These are phyloP conservation scores for Capromys pilorides DNA, from an alignment of 2,797 vertebrate genomes.

Conservation along the genomic window DNA sequence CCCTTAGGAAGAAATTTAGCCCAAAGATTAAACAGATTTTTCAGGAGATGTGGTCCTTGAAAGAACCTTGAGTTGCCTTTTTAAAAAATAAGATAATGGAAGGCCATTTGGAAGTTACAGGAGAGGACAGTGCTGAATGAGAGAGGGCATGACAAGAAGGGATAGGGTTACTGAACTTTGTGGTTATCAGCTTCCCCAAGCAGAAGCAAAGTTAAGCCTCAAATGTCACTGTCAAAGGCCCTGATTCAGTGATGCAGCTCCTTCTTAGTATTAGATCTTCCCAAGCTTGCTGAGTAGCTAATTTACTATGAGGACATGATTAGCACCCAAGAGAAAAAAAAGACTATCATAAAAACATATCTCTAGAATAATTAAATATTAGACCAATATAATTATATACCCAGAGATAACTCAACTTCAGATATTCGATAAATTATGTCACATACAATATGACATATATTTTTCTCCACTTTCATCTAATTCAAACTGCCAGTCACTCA, in stretches of 20 bases:
- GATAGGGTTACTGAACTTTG: background rate
- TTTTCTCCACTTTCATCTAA: background rate
- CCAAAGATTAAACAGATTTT: background rate
- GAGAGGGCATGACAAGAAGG: too few species aligned
- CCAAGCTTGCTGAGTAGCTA: constrained; percentile 40
- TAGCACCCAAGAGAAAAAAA: constrained; percentile 42
- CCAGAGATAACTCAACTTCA: background rate
- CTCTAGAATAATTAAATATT: constrained; percentile 14
- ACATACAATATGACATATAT: background rate
- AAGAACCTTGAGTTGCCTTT: background rate
- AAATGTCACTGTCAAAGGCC: background rate
- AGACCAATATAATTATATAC: constrained; percentile 17
- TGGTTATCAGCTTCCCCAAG: background rate
- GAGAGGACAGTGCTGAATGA: background rate
- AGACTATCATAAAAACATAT: constrained; percentile 32
- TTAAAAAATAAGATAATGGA: background rate
- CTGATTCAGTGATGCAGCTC: constrained; percentile 31
- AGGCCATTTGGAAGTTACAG: background rate
- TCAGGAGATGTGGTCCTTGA: background rate
- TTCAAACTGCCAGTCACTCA: background rate
- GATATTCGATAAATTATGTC: background rate
- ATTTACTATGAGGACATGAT: constrained; percentile 41
- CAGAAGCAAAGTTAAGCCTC: background rate
- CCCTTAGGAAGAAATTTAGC: background rate
- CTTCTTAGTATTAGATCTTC: background rate